Percentiles rank a stretch among this genome's conserved stretches.
phyloP scores from a whole-genome alignment of 2,797 vertebrate species.

The Fundulus diaphanus region DNA sequence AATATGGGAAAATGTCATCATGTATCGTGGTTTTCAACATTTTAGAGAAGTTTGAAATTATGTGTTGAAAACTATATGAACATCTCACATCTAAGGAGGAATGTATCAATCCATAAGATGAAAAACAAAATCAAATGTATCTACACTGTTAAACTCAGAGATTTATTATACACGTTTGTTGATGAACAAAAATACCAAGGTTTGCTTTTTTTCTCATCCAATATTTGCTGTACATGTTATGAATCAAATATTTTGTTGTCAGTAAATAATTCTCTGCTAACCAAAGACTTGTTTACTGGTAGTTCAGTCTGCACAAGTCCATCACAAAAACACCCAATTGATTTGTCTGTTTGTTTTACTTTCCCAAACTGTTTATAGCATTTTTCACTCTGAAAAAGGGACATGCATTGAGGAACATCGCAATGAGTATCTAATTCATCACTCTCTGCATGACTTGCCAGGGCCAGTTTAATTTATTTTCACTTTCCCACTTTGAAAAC shows the following conservation, averaged over 20 bases:
- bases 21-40: slow-evolving; percentile 28
- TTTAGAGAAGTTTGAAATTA: slow-evolving; percentile 25
- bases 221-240: slow-evolving; percentile 49
- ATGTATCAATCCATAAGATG: not conserved
- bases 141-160: too few relatives aligned
- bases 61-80: not conserved
- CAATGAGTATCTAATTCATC: slow-evolving; percentile 86
- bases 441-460: slow-evolving; percentile 80
- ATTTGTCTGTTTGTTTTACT: slow-evolving; percentile 74
- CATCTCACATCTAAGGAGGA: not conserved
- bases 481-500: slow-evolving; percentile 86
- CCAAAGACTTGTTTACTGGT: slow-evolving; percentile 51
- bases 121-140: too few relatives aligned
- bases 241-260: slow-evolving; percentile 38
- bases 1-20: slow-evolving; percentile 76
- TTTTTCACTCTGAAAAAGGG: slow-evolving; percentile 64
- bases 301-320: slow-evolving; percentile 54
- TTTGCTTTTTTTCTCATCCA: slow-evolving; percentile 45
- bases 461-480: slow-evolving; percentile 86
- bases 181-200: slow-evolving; percentile 22
- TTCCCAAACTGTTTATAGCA: slow-evolving; percentile 57
- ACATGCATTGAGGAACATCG: slow-evolving; percentile 69
- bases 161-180: not conserved
- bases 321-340: slow-evolving; percentile 73
- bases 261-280: slow-evolving; percentile 45